A percentile compares a stretch with the other conserved stretches of the same genome.
Evolutionary conservation across 2,797 vertebrate species (phyloP).

Genomic region (Coregonus ussuriensis): DNA sequence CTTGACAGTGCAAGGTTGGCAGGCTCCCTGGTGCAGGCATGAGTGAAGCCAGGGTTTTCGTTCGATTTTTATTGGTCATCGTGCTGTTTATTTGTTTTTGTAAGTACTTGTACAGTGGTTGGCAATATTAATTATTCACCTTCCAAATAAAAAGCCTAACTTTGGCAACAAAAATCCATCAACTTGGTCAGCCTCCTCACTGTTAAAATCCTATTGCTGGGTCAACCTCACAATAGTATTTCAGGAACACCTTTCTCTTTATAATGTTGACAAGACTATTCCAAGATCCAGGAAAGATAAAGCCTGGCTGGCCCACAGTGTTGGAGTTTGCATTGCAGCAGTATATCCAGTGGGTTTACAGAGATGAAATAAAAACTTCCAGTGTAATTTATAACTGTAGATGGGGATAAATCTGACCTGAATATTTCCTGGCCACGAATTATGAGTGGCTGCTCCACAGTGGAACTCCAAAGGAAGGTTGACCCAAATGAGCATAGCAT

Average conservation of each 20-base stretch:
- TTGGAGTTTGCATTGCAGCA: not conserved
- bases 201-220: too few species aligned
- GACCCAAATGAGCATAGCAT: not conserved
- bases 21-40: too few species aligned
- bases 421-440: constrained; percentile 3
- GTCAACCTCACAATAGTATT: not conserved
- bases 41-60: too few species aligned
- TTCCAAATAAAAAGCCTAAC: too few species aligned
- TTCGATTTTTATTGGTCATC: too few species aligned
- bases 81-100: too few species aligned
- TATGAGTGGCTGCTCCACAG: constrained; percentile 10
- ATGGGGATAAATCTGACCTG: constrained; percentile 7
- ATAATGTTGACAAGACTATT: not conserved
- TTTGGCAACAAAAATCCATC: too few species aligned
- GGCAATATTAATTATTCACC: too few species aligned
- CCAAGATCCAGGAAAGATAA: not conserved
- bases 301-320: not conserved
- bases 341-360: not conserved
- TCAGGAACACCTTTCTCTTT: not conserved
- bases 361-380: not conserved
- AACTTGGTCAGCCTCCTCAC: too few species aligned
- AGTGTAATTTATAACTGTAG: not conserved
- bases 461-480: not conserved
- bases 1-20: too few species aligned
- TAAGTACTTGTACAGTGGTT: too few species aligned